Base-by-base conservation (phyloP, 23 tunicate species). In the Ciona savignyi region DNA sequence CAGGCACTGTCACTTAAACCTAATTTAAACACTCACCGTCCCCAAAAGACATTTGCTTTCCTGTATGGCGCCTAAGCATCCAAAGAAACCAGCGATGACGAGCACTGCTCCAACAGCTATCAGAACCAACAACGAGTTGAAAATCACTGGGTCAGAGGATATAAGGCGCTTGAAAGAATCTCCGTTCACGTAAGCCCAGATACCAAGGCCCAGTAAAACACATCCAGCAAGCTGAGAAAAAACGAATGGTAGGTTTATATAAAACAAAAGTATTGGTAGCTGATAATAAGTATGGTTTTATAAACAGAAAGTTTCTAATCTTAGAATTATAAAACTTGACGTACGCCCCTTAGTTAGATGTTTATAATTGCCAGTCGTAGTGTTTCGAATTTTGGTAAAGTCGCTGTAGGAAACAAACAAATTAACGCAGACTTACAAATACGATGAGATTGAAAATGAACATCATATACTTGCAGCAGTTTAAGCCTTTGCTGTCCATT, bases 351-450 rank as follows among this genome's bases (percentile, higher is more conserved):
- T n/a, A n/a, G n/a, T n/a, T n/a, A n/a, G n/a, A n/a, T n/a, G n/a
- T n/a, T n/a, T n/a, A n/a, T n/a, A n/a, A n/a, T n/a, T n/a, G n/a
- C n/a, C n/a, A n/a, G n/a, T n/a, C n/a, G n/a, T n/a, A n/a, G n/a
- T n/a, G n/a, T n/a, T n/a, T n/a, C n/a, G n/a, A n/a, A n/a, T n/a
- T n/a, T n/a, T n/a, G n/a, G n/a, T n/a, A n/a, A n/a, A n/a, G n/a
- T n/a, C n/a, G n/a, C n/a, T n/a, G n/a, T n/a, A n/a, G n/a, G n/a
- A n/a, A n/a, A n/a, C n/a, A n/a, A n/a, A n/a, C n/a, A n/a, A n/a
- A n/a, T n/a, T n/a, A n/a, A n/a, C n/a, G n/a, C n/a, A n/a, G n/a
- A 91, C 97, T 91, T 76, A 91, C 97, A 71, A 91, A 91, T 23
- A 91, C 29, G 35, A 91, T 82, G 0, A 91, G 72, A 67, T 91